phyloP scores from a whole-genome alignment of 2,797 vertebrate species.

The Ara ararauna region DNA sequence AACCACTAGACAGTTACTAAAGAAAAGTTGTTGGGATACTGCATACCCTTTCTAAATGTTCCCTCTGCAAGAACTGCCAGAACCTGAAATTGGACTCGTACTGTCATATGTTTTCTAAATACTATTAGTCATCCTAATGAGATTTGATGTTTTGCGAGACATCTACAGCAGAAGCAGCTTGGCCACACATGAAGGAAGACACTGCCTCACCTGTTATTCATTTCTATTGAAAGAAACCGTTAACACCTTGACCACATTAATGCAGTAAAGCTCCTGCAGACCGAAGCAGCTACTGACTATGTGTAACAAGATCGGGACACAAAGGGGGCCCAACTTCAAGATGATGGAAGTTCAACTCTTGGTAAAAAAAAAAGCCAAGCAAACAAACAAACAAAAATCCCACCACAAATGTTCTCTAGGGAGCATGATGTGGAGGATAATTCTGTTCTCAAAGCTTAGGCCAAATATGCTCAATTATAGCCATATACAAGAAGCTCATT shows the following conservation, averaged over 20 bases:
- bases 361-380: background rate
- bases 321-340: background rate
- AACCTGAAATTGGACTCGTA: background rate
- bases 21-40: background rate
- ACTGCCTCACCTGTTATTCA: background rate
- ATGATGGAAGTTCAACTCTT: background rate
- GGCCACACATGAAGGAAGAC: background rate
- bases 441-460: background rate
- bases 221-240: background rate
- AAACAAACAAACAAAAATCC: background rate
- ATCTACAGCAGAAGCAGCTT: background rate
- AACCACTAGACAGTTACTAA: background rate
- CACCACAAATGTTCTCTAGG: background rate
- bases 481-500: background rate
- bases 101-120: background rate
- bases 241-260: background rate
- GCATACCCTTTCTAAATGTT: background rate
- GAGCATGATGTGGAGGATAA: background rate
- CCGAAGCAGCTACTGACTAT: background rate
- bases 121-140: background rate
- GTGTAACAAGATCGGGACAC: background rate
- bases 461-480: background rate
- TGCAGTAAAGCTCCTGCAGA: background rate
- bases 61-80: background rate
- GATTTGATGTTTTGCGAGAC: constrained; percentile 1